Evolutionary conservation across 2,797 vertebrate species (phyloP).

Genomic region (Megalops cyprinoides): DNA sequence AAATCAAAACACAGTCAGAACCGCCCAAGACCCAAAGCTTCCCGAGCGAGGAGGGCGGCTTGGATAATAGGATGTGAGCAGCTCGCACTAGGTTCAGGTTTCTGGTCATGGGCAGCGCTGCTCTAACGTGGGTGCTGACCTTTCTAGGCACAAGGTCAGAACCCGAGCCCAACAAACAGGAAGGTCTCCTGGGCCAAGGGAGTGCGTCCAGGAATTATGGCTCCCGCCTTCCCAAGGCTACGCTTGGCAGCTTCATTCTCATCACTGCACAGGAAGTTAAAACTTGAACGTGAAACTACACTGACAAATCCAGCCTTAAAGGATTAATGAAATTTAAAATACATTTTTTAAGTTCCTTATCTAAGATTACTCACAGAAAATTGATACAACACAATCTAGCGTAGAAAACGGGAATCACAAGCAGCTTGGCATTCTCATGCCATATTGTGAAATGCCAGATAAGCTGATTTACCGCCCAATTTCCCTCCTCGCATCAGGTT

Average conservation of each 20-base stretch:
- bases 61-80: background rate
- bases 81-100: background rate
- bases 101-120: background rate
- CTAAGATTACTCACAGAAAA: slow-evolving; percentile 34
- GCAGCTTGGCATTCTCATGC: slow-evolving; percentile 15
- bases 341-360: background rate
- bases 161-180: slow-evolving; percentile 14
- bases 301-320: background rate
- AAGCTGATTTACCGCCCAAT: slow-evolving; percentile 40
- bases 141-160: background rate
- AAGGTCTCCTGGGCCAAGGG: background rate
- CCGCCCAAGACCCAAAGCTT: background rate
- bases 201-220: background rate
- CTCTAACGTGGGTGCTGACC: background rate
- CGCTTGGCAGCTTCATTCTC: background rate
- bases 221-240: background rate
- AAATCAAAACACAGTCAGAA: background rate
- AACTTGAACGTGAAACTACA: background rate
- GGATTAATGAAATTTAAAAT: background rate
- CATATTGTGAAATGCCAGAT: slow-evolving; percentile 38
- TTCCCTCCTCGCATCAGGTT: slow-evolving; percentile 42
- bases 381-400: background rate
- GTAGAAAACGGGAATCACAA: slow-evolving; percentile 6
- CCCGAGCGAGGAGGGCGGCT: background rate
- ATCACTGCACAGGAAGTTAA: slow-evolving; percentile 2